Percentiles rank a stretch among this genome's conserved stretches.
Evolutionary conservation across 1,140 invertebrate species (phyloP).

Genomic region (Limonius californicus): DNA sequence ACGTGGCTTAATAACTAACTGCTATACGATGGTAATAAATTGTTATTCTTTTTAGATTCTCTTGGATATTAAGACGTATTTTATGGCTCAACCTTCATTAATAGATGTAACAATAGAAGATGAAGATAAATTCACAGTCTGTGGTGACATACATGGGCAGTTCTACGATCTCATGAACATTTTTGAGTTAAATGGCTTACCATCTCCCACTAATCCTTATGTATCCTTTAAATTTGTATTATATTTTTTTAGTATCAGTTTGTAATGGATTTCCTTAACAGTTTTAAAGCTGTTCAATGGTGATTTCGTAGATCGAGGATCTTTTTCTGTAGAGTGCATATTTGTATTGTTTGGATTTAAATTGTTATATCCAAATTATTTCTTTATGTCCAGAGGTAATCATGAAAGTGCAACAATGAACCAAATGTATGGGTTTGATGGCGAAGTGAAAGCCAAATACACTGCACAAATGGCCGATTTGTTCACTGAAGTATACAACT

Average conservation of each 20-base stretch:
- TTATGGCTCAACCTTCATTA: slow-evolving; percentile 81
- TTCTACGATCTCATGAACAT: slow-evolving; percentile 98
- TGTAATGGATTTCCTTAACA: slow-evolving; percentile 55
- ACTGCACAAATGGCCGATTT: slow-evolving; percentile 90
- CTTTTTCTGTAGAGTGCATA: slow-evolving; percentile 99
- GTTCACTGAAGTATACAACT: slow-evolving; percentile 98
- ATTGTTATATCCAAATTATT: slow-evolving; percentile 93
- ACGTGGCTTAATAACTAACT: too few species aligned
- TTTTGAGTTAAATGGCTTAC: slow-evolving; percentile 94
- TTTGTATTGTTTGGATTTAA: slow-evolving; percentile 97
- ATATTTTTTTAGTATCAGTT: too few species aligned
- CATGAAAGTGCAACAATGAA: slow-evolving; percentile 99
- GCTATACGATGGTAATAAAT: too few species aligned
- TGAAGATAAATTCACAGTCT: slow-evolving; percentile 94
- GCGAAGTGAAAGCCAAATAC: slow-evolving; percentile 96
- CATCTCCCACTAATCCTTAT: slow-evolving; percentile 94
- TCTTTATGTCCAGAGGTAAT: slow-evolving; percentile 98
- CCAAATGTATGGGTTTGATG: slow-evolving; percentile 98
- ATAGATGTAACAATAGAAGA: slow-evolving; percentile 86
- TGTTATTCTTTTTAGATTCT: slow-evolving; percentile 78
- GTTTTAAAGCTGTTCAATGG: slow-evolving; percentile 89
- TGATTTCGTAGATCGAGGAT: slow-evolving; percentile 98
- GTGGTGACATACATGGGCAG: slow-evolving; percentile 99
- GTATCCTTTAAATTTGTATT: slow-evolving; percentile 56
- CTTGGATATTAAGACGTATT: slow-evolving; percentile 82